Percentiles rank a stretch among this genome's conserved stretches.
These are phyloP conservation scores for Drosophila falleni DNA, from an alignment of 2,888 invertebrate genomes.

Conservation along the genomic window DNA sequence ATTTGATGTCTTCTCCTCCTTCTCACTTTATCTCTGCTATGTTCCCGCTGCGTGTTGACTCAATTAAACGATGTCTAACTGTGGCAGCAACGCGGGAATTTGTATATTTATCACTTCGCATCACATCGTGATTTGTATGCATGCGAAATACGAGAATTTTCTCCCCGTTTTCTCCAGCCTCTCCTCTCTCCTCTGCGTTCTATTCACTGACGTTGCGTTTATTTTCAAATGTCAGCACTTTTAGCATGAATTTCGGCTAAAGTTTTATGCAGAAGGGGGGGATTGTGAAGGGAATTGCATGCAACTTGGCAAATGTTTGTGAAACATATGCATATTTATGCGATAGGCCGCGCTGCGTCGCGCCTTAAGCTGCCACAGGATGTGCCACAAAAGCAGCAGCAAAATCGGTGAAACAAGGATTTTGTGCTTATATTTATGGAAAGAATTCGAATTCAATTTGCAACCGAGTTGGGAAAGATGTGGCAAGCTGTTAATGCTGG, in stretches of 20 bases:
- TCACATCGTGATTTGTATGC: slow-evolving; percentile 62
- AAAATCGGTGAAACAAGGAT: slow-evolving; percentile 15
- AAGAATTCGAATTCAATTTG: slow-evolving; percentile 36
- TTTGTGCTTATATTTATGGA: slow-evolving; percentile 23
- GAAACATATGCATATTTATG: slow-evolving; percentile 68
- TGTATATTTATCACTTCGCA: slow-evolving; percentile 67
- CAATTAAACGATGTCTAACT: slow-evolving; percentile 75
- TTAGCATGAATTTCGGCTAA: slow-evolving; percentile 67
- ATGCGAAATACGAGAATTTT: slow-evolving; percentile 51
- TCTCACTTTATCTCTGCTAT: background rate
- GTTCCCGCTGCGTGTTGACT: slow-evolving; percentile 59
- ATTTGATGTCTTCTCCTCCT: slow-evolving; percentile 48
- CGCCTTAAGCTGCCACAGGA: slow-evolving; percentile 11
- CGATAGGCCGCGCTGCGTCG: slow-evolving; percentile 53
- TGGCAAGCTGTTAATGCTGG: slow-evolving; percentile 6
- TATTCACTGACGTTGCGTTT: slow-evolving; percentile 68
- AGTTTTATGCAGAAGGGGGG: slow-evolving; percentile 25
- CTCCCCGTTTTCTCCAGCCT: background rate
- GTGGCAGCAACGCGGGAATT: slow-evolving; percentile 43
- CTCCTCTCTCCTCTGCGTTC: no score
- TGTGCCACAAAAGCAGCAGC: background rate
- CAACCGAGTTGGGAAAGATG: slow-evolving; percentile 4
- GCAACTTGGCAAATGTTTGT: slow-evolving; percentile 69
- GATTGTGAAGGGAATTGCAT: slow-evolving; percentile 3
- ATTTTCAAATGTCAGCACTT: slow-evolving; percentile 74